Conservation (phyloP, 2,113 vertebrate species). For the Asarcornis scutulata region DNA sequence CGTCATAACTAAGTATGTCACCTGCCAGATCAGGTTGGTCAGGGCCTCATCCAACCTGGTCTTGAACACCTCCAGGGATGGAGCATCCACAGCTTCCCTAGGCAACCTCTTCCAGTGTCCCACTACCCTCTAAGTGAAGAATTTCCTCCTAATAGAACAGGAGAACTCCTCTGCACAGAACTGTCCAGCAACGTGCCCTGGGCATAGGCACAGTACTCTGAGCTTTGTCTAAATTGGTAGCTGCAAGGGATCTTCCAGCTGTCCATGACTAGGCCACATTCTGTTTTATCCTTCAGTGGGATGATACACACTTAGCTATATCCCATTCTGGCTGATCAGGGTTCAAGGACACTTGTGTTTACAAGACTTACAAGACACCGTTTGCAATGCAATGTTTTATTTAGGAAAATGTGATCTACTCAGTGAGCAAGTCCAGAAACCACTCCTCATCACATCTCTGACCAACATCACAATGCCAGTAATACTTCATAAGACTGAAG, state of each 20-base stretch:
- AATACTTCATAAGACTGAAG: background rate
- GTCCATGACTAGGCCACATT: accelerated
- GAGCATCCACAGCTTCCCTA: no score
- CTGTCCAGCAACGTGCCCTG: background rate
- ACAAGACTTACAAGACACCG: background rate
- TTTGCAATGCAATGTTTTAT: background rate
- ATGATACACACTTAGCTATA: background rate
- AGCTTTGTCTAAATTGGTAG: background rate
- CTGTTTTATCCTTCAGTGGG: background rate
- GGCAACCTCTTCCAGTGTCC: no score
- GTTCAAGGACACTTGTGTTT: background rate
- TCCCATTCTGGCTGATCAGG: background rate
- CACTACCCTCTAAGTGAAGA: no score
- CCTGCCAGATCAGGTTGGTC: no score
- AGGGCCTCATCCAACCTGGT: no score
- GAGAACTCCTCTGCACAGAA: no score
- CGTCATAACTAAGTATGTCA: no score
- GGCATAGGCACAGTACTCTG: background rate
- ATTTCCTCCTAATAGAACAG: no score
- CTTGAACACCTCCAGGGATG: no score
- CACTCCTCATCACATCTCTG: background rate
- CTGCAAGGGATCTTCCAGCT: background rate
- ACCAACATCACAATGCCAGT: background rate
- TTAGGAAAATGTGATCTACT: background rate
- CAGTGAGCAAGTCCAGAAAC: background rate